These are phyloP conservation scores for Subanguina moxae DNA, from an alignment of 1,140 invertebrate species.

Conservation along the genomic window DNA sequence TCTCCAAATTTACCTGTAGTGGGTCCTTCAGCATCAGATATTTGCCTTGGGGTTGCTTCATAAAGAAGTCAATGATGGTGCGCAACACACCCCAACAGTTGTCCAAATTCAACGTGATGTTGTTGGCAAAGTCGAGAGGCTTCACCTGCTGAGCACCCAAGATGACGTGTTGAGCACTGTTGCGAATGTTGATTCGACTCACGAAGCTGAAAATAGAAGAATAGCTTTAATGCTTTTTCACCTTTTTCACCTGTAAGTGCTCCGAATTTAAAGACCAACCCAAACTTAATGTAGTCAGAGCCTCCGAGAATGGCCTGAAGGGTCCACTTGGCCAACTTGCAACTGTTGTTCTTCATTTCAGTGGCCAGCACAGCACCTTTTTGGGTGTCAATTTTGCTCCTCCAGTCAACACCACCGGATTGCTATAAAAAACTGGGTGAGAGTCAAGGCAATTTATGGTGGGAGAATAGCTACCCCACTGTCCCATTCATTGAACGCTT, in stretches of 20 bases:
- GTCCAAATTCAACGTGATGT: constrained; percentile 98
- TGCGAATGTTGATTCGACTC: constrained; percentile 82
- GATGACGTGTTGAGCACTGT: constrained; percentile 92
- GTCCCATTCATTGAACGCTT: constrained; percentile 98
- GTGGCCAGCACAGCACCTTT: constrained; percentile 94
- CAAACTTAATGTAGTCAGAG: constrained; percentile 95
- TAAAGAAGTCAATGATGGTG: constrained; percentile 93
- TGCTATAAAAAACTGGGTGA: constrained; percentile 61
- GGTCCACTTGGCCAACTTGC: constrained; percentile 98
- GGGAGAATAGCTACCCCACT: constrained; percentile 68
- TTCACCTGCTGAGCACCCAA: constrained; percentile 97
- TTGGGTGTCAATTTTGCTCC: constrained; percentile 92
- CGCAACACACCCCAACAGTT: constrained; percentile 98
- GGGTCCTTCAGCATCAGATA: constrained; percentile 99
- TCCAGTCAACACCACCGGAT: constrained; percentile 93
- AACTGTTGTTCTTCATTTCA: constrained; percentile 94
- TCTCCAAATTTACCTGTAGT: constrained; percentile 15
- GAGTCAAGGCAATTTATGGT: neutral
- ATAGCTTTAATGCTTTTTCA: no score
- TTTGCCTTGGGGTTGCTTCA: constrained; percentile 92
- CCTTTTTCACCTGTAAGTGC: no score
- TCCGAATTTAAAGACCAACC: constrained; percentile 62
- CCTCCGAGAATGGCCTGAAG: constrained; percentile 90
- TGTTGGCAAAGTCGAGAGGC: constrained; percentile 93
- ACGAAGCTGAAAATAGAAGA: constrained; percentile 76